A percentile compares a stretch with the other conserved stretches of the same genome.
These are phyloP conservation scores for Spatulosminthurus flaviceps DNA, from an alignment of 2,888 invertebrate species.

Conservation along the genomic window DNA sequence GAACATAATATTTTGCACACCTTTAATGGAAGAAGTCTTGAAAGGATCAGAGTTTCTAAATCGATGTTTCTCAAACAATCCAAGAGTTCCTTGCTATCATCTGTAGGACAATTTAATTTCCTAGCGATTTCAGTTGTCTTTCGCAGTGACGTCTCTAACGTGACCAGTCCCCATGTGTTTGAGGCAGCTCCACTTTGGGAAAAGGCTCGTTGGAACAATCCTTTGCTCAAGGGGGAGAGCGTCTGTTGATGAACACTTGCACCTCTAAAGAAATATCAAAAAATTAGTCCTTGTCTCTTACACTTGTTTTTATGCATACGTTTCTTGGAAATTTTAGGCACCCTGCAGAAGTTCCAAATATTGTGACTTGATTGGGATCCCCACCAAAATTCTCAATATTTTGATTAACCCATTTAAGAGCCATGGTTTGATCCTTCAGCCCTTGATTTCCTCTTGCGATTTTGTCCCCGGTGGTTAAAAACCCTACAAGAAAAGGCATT, in stretches of 20 bases:
- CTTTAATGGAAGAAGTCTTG: not conserved
- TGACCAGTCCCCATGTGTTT: not conserved
- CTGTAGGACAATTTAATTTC: not conserved
- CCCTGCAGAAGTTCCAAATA: not conserved
- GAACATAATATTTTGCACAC: not conserved
- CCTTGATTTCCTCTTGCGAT: not conserved
- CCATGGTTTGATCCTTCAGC: not conserved
- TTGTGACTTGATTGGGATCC: not conserved
- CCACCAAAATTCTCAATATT: conserved; percentile 10
- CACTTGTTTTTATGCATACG: too few relatives aligned
- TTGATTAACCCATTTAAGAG: not conserved
- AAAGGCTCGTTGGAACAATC: not conserved
- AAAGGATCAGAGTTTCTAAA: not conserved
- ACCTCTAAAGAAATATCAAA: not conserved
- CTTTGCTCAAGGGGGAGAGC: not conserved
- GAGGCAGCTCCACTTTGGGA: conserved; percentile 12
- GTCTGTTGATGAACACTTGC: conserved; percentile 4
- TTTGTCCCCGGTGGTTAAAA: conserved; percentile 6
- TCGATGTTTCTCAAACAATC: not conserved
- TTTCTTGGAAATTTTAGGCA: not conserved
- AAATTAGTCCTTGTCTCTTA: too few relatives aligned
- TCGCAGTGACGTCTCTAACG: not conserved
- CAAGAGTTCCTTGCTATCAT: not conserved
- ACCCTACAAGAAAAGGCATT: not conserved
- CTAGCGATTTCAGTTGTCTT: not conserved